Base-by-base conservation (phyloP, 2,888 invertebrate species). In the Augochlorella aurata region DNA sequence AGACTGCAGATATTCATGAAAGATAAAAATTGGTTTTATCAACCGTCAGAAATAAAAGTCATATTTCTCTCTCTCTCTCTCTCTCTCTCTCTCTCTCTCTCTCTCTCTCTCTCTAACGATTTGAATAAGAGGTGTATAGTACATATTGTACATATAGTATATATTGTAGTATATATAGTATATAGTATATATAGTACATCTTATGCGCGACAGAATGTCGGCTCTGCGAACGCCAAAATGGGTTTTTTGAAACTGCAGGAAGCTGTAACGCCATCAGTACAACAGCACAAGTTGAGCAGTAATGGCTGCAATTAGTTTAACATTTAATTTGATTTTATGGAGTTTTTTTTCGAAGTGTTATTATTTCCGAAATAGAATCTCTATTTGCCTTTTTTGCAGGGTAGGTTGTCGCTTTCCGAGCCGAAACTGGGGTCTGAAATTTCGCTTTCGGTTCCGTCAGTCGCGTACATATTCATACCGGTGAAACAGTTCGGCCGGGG, bases 391-490 rank as follows among this genome's bases (percentile, higher is more conserved):
- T 8, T 3, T 21, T 54, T 54, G 10, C 52, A n/a, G 4, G 21
- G 52, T 8, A 44, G 45, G 52, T 52, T n/a, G 9, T 9, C 52
- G 52, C n/a, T 52, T 52, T 2, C 8, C n/a, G n/a, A 9, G n/a
- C 9, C 52, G n/a, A n/a, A 52, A 52, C 52, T n/a, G 8, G n/a
- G 9, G 0, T 9, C n/a, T n/a, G 1, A 29, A 49, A 67, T 49
- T 29, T 54, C 1, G 10, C 69, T 54, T n/a, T 29, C 52, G 18
- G n/a, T 2, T n/a, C 9, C n/a, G 29, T 44, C 12, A 16, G 38
- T 8, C 71, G 16, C 18, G 61, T 61, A 45, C 71, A 61, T 61
- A 61, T 72, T 72, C 71, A 70, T 70, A 54, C 16, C 44, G 14
- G n/a, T 21, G 69, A 14, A 29, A n/a, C 29, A 12, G 38, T 54